A percentile compares a stretch with the other conserved stretches of the same genome.
Evolutionary conservation across 2,888 invertebrate species (phyloP).

Genomic region (Orthosia gothica): DNA sequence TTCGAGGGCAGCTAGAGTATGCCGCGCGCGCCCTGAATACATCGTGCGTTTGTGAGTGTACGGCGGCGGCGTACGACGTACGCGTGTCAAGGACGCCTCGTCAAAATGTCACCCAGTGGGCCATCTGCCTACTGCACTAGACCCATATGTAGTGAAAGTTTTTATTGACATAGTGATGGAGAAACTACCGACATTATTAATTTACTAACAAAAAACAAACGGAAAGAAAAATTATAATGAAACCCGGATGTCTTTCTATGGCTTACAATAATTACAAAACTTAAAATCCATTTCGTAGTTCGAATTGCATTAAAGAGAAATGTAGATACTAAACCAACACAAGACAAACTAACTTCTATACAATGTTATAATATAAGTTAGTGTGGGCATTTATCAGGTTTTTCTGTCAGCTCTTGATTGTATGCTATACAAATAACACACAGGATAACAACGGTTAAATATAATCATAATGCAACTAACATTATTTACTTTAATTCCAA

Average conservation of each 20-base stretch:
- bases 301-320: too few relatives aligned
- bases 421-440: neutral
- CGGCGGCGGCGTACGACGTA: constrained; percentile 14
- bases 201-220: neutral
- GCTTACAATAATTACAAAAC: neutral
- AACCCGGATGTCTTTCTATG: too few relatives aligned
- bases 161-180: constrained; percentile 14
- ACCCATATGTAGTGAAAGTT: constrained; percentile 61
- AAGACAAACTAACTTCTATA: neutral
- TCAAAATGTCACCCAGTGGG: constrained; percentile 44
- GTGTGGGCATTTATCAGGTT: neutral
- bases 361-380: neutral
- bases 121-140: constrained; percentile 26
- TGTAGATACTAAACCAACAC: too few relatives aligned
- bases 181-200: neutral
- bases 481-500: constrained; percentile 1
- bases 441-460: constrained; percentile 10
- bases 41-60: constrained; percentile 39
- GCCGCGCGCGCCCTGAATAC: constrained; percentile 77
- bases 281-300: neutral
- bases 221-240: neutral
- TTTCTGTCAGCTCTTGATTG: neutral
- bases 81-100: constrained; percentile 69
- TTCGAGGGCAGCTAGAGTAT: constrained; percentile 65
- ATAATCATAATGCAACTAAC: neutral